Conservation (phyloP, 2,113 vertebrate species). For the Xiphias gladius region DNA sequence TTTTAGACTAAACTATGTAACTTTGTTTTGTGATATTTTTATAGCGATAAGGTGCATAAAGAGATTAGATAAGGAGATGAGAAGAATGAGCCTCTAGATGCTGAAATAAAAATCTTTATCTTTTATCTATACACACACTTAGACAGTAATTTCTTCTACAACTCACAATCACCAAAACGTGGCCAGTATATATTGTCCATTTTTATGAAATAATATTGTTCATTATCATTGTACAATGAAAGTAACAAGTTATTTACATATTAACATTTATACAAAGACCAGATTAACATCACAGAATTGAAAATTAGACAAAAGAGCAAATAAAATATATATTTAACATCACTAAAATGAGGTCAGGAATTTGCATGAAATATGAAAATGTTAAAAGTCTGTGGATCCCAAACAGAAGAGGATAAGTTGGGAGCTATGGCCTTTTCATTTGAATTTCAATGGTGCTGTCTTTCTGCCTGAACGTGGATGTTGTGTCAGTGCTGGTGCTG, state of each 20-base stretch:
- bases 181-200: not conserved
- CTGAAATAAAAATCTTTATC: not conserved
- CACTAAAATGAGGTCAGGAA: not conserved
- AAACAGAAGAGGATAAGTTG: not conserved
- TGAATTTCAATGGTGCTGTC: not conserved
- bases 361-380: constrained; percentile 11
- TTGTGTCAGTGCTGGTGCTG: not conserved
- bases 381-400: not conserved
- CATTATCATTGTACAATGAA: not conserved
- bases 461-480: not conserved
- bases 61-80: not conserved
- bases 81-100: not conserved
- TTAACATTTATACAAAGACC: constrained; percentile 17
- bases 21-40: not conserved
- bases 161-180: not conserved
- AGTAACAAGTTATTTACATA: constrained; percentile 9
- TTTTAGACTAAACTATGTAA: not conserved
- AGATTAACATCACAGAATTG: not conserved
- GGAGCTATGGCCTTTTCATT: not conserved
- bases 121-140: fast-evolving
- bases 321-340: not conserved
- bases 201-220: constrained; percentile 44
- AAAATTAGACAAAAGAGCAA: not conserved
- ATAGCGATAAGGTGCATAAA: not conserved
- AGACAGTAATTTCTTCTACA: not conserved